These are phyloP conservation scores for Drosophila niveifrons DNA, from an alignment of 2,888 invertebrate genomes.

Conservation along the genomic window DNA sequence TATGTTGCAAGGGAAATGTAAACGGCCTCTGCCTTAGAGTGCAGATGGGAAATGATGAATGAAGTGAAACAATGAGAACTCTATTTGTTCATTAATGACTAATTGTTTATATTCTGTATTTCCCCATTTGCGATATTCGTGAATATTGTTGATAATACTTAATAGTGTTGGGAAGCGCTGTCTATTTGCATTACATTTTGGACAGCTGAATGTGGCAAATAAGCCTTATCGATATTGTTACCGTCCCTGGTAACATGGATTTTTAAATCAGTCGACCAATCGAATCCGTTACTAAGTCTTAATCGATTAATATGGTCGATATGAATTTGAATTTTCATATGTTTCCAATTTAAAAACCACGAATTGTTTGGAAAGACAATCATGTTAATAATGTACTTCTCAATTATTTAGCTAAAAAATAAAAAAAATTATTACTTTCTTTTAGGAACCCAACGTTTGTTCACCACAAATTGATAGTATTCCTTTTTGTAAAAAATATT, in stretches of 20 bases:
- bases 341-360: neutral
- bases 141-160: no score
- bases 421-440: neutral
- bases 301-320: neutral
- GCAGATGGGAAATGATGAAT: no score
- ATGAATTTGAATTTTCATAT: neutral
- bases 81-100: neutral
- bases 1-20: neutral
- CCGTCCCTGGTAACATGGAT: neutral
- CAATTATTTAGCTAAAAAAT: neutral
- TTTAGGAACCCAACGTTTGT: constrained; percentile 75
- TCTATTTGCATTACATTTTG: neutral
- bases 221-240: neutral
- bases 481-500: constrained; percentile 69
- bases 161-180: neutral
- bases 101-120: neutral
- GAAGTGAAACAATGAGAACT: no score
- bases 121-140: neutral
- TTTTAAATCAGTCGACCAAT: neutral
- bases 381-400: neutral
- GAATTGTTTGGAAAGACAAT: neutral
- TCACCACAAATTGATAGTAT: constrained; percentile 80
- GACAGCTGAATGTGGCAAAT: neutral
- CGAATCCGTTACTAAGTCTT: neutral
- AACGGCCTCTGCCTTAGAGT: neutral